Conservation (phyloP, 2,888 invertebrate species). For the Diplazon laetatorius region DNA sequence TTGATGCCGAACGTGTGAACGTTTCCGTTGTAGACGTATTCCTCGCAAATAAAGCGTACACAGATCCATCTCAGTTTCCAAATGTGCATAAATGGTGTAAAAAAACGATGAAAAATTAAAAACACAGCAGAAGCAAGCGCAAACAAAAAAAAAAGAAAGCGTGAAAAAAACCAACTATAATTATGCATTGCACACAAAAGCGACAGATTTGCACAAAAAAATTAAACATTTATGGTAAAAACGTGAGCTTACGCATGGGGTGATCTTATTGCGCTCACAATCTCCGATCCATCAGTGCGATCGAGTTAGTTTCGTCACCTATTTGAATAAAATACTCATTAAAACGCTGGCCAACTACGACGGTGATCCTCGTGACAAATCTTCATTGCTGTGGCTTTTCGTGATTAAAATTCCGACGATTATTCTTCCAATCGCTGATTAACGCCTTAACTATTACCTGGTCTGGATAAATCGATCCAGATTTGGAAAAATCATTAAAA, state of each 20-base stretch:
- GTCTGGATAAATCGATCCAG: not conserved
- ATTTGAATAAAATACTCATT: constrained; percentile 59
- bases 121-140: not conserved
- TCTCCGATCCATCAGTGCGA: constrained; percentile 66
- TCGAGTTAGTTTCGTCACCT: constrained; percentile 63
- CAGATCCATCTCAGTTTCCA: not conserved
- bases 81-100: constrained; percentile 4
- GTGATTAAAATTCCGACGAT: not conserved
- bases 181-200: constrained; percentile 49
- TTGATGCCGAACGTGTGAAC: not conserved
- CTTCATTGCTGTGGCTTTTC: constrained; percentile 45
- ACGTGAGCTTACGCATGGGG: constrained; percentile 68
- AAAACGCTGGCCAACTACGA: constrained; percentile 45
- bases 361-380: constrained; percentile 11
- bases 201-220: constrained; percentile 36
- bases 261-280: constrained; percentile 63
- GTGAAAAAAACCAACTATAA: constrained; percentile 18
- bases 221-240: constrained; percentile 56
- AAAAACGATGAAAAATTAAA: not conserved
- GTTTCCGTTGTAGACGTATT: not conserved
- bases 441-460: not conserved
- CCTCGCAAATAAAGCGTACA: not conserved
- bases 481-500: not conserved
- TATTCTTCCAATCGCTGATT: constrained; percentile 40
- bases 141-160: constrained; percentile 27